These are phyloP conservation scores for Spongilla lacustris DNA, from an alignment of 37 sponge, comb jelly and placozoan species.

Conservation along the genomic window DNA sequence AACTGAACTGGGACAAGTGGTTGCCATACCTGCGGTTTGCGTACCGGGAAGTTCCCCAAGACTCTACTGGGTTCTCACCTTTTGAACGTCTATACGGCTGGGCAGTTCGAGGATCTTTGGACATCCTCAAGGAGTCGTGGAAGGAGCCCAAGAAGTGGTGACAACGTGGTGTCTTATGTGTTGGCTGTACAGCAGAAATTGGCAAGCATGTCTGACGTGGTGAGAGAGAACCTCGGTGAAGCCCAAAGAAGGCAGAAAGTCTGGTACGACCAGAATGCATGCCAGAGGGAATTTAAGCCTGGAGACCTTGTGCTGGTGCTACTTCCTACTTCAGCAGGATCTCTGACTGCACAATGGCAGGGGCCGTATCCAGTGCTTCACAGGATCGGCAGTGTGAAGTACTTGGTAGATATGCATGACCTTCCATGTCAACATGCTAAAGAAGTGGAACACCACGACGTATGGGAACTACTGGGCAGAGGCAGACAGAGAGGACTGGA, in stretches of 20 bases:
- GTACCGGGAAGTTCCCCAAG: slow-evolving; percentile 46
- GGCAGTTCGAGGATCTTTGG: slow-evolving; percentile 38
- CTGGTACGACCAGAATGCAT: slow-evolving; percentile 12
- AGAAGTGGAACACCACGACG: slow-evolving; percentile 10
- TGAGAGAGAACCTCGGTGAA: neutral
- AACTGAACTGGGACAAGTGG: slow-evolving; percentile 25
- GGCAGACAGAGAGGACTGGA: neutral
- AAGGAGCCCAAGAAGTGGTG: neutral
- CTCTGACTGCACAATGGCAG: slow-evolving; percentile 48
- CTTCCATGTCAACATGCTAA: slow-evolving; percentile 50
- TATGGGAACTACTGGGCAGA: neutral
- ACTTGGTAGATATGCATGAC: slow-evolving; percentile 40
- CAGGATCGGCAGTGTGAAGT: slow-evolving; percentile 24
- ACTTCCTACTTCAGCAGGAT: slow-evolving; percentile 35
- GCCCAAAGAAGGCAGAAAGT: neutral
- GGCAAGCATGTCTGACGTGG: neutral
- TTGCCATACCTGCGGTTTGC: slow-evolving; percentile 38
- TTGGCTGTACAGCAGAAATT: neutral
- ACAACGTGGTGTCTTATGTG: neutral
- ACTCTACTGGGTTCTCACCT: slow-evolving; percentile 42
- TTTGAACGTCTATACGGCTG: slow-evolving; percentile 40
- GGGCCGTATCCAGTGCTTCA: neutral
- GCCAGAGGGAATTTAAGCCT: slow-evolving; percentile 24
- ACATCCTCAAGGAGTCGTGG: slow-evolving; percentile 34
- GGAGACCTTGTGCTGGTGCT: slow-evolving; percentile 65